phyloP scores from a whole-genome alignment of 92 coral and sea anemone genomes.

The Paramuricea clavata region DNA sequence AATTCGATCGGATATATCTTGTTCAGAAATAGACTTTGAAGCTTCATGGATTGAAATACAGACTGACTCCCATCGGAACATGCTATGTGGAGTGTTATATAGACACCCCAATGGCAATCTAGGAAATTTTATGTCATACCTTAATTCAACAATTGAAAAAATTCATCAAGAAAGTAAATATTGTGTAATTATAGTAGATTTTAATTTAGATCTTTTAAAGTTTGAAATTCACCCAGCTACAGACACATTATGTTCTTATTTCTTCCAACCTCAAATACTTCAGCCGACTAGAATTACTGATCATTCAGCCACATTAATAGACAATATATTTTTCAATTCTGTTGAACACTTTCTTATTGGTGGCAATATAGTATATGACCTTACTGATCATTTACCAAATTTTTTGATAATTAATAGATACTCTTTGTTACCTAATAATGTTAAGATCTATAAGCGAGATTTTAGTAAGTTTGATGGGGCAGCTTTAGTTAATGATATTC shows the following conservation, averaged over 20 bases:
- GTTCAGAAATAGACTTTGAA: constrained; percentile 1
- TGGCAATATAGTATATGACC: constrained; percentile 58
- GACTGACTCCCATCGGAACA: background rate
- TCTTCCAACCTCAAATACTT: constrained; percentile 58
- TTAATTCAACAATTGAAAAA: background rate
- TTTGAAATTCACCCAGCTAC: constrained; percentile 22
- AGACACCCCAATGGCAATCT: constrained; percentile 32
- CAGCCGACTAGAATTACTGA: constrained; percentile 71
- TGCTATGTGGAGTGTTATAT: constrained; percentile 27
- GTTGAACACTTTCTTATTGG: constrained; percentile 50
- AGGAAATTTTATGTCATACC: background rate
- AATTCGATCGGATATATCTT: background rate
- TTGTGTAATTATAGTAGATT: constrained; percentile 26
- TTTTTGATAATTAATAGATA: constrained; percentile 62
- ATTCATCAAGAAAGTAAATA: constrained; percentile 1
- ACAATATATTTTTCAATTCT: constrained; percentile 66
- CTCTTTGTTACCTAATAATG: constrained; percentile 42
- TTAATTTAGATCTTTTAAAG: constrained; percentile 30
- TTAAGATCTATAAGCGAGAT: constrained; percentile 58
- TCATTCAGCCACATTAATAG: constrained; percentile 66
- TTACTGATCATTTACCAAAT: constrained; percentile 66
- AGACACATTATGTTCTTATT: constrained; percentile 19
- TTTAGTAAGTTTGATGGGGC: constrained; percentile 57
- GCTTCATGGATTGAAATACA: constrained; percentile 16
- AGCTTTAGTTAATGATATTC: constrained; percentile 38